Evolutionary conservation across 2,113 vertebrate species (phyloP), one percentile per base, ranked within the genome.

Genomic region (Calcarius ornatus): DNA sequence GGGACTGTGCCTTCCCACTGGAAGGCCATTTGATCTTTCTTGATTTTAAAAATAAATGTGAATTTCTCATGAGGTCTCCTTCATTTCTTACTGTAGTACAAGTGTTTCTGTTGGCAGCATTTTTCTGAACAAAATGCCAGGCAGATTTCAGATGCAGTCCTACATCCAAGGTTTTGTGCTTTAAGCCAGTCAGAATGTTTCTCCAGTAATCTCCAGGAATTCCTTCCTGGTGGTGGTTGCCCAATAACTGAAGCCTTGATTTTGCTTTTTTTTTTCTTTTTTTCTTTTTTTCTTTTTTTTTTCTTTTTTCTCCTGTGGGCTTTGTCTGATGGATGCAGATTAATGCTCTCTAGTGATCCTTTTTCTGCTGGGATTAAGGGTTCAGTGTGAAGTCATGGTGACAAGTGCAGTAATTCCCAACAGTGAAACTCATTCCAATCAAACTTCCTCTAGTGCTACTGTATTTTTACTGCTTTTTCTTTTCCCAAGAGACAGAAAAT

Each of bases 51-150:
- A 60, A 51, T 27, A 85, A 86, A 71, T 60, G 25, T 3, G 8
- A 90, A 42, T 92, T 97, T 95, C 76, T 95, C 48, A 69, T 68
- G 57, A 94, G 23, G 16, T 92, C 31, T 68, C 40, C 43, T 93
- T 75, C 5, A 68, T 82, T 93, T 91, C 48, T 93, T 61, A 50
- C 75, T 86, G 47, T 65, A 54, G 59, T 87, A 47, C 43, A 51
- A 91, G 75, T 86, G 43, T 95, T 95, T 83, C 66, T 5, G 1
- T 83, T 96, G 92, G 88, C 88, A 94, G 75, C 25, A 18, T 86
- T 72, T 72, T 95, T 81, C 60, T 85, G 82, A 81, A 57, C 37
- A 81, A 76, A 86, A 81, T 60, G 60, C 81, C 72, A 82, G 43
- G 59, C 81, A 81, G 56, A 83, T 90, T 92, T 93, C 80, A 72